Evolutionary conservation across 2,797 vertebrate species (phyloP).

Genomic region (Amphiprion clarkii): DNA sequence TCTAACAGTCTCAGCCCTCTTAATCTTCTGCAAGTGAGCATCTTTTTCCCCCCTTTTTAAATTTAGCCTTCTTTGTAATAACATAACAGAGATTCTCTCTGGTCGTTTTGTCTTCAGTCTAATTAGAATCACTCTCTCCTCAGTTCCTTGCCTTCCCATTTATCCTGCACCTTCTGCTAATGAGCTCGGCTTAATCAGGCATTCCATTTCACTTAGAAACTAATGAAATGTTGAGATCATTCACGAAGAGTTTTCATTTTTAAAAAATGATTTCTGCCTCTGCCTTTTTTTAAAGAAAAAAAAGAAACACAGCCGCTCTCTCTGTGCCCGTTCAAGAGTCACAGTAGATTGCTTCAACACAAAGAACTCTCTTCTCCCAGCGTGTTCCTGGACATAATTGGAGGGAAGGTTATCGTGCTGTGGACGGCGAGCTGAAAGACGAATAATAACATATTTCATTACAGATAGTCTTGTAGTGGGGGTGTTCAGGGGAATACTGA

Average conservation of each 20-base stretch:
- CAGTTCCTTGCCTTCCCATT: slow-evolving; percentile 59
- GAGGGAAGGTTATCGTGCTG: slow-evolving; percentile 65
- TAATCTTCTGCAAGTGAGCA: slow-evolving; percentile 20
- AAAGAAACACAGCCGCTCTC: slow-evolving; percentile 22
- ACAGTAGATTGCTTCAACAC: slow-evolving; percentile 58
- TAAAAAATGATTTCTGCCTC: slow-evolving; percentile 25
- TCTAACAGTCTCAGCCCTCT: slow-evolving; percentile 3
- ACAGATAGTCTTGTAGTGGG: slow-evolving; percentile 40
- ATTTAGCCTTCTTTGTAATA: slow-evolving; percentile 41
- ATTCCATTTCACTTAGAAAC: slow-evolving; percentile 77
- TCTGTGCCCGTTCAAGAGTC: slow-evolving; percentile 35
- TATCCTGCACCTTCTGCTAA: slow-evolving; percentile 69
- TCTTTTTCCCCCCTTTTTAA: slow-evolving; percentile 13
- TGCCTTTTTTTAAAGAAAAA: not conserved
- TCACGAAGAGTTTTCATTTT: slow-evolving; percentile 29
- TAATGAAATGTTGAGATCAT: slow-evolving; percentile 74
- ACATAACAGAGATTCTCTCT: slow-evolving; percentile 40
- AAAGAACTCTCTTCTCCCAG: slow-evolving; percentile 45
- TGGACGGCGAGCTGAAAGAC: slow-evolving; percentile 40
- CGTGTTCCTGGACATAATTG: slow-evolving; percentile 57
- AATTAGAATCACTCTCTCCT: slow-evolving; percentile 66
- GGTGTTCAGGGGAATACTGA: slow-evolving; percentile 31
- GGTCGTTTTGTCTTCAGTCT: slow-evolving; percentile 60
- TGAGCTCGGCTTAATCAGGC: slow-evolving; percentile 75
- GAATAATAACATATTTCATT: slow-evolving; percentile 68